These are phyloP conservation scores for Merluccius polli DNA, from an alignment of 2,797 vertebrate genomes.

Conservation along the genomic window DNA sequence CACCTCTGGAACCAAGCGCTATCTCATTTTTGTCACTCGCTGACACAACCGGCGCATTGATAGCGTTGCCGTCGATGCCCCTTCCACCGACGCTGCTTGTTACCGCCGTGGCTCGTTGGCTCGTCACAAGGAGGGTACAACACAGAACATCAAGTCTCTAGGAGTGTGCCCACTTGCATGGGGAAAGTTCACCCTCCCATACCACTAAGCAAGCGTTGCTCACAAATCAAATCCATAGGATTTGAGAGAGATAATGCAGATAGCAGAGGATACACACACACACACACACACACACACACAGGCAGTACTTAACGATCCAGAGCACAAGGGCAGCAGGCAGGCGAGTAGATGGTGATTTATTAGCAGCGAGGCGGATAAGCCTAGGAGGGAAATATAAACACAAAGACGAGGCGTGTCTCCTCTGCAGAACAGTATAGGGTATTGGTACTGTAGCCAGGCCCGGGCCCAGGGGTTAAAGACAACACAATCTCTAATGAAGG, in stretches of 20 bases:
- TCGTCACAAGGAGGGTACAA: not conserved
- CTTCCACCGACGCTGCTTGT: no score
- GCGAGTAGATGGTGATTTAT: constrained; percentile 62
- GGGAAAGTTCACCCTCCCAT: constrained; percentile 46
- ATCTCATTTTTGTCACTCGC: constrained; percentile 20
- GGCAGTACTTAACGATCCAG: constrained; percentile 52
- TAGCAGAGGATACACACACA: constrained; percentile 55
- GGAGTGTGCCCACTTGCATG: constrained; percentile 29
- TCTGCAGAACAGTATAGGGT: constrained; percentile 11
- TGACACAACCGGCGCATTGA: constrained; percentile 29
- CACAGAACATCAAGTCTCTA: constrained; percentile 23
- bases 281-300: constrained; percentile 28
- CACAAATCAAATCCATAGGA: constrained; percentile 51
- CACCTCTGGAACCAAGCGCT: constrained; percentile 2
- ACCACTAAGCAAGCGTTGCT: constrained; percentile 47
- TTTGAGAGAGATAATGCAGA: constrained; percentile 19
- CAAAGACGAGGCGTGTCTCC: constrained; percentile 24
- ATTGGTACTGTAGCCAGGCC: constrained; percentile 22
- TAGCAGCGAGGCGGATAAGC: constrained; percentile 13
- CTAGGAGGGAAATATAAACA: constrained; percentile 19
- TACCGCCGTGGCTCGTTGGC: not conserved
- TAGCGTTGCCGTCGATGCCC: constrained; percentile 28
- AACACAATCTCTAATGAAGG: constrained; percentile 16
- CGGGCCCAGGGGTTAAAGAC: constrained; percentile 19
- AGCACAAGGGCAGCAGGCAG: constrained; percentile 43